Percentiles rank a stretch among this genome's conserved stretches.
phyloP scores from a whole-genome alignment of 1,140 invertebrate genomes.

The Magallana ariakensis region DNA sequence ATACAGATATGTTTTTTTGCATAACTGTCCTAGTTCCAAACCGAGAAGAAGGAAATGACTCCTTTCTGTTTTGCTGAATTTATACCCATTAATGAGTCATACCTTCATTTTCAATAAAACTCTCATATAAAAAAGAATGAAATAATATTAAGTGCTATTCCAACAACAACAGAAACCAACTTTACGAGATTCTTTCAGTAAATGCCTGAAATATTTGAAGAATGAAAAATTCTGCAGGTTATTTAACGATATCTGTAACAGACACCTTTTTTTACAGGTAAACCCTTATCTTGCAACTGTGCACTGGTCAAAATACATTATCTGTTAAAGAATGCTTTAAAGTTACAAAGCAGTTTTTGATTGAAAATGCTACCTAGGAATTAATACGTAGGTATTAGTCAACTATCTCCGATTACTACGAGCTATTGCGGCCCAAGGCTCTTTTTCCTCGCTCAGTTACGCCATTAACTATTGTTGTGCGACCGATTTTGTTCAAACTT shows the following conservation, averaged over 20 bases:
- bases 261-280: conserved; percentile 27
- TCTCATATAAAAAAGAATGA: background rate
- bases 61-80: background rate
- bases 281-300: background rate
- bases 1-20: conserved; percentile 16
- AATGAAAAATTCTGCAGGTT: conserved; percentile 27
- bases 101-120: conserved; percentile 20
- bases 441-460: background rate
- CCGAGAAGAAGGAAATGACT: background rate
- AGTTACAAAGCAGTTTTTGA: conserved; percentile 28
- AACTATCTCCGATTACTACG: conserved; percentile 24
- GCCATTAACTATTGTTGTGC: conserved; percentile 30
- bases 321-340: conserved; percentile 23
- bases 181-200: background rate
- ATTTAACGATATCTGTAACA: conserved; percentile 11
- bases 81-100: conserved; percentile 21
- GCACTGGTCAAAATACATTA: conserved; percentile 21
- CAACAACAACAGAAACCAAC: background rate
- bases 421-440: conserved; percentile 27
- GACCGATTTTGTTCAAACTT: conserved; percentile 29
- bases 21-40: conserved; percentile 29
- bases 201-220: conserved; percentile 30
- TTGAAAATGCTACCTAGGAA: background rate
- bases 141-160: conserved; percentile 3
- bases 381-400: conserved; percentile 37